Conservation (phyloP, 2,888 invertebrate genomes). For the Taenaris catops region DNA sequence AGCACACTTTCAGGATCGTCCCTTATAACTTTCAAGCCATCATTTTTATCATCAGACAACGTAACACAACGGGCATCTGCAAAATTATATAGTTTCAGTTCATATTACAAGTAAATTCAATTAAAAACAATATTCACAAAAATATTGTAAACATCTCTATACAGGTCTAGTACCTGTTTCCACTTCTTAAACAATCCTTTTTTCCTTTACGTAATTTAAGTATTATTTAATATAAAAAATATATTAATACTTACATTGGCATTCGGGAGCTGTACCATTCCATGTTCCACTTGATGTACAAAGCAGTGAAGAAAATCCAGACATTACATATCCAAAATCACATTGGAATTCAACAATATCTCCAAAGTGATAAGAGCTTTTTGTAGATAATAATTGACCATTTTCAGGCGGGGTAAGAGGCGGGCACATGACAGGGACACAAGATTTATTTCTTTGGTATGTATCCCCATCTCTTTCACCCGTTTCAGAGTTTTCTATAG, state of each 20-base stretch:
- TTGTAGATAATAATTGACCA: conserved; percentile 90
- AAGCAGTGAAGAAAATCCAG: conserved; percentile 90
- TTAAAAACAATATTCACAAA: no score
- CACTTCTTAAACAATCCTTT: no score
- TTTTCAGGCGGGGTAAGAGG: conserved; percentile 88
- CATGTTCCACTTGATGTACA: conserved; percentile 95
- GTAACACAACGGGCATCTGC: conserved; percentile 94
- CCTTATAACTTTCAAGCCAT: conserved; percentile 89
- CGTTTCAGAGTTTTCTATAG: conserved; percentile 89
- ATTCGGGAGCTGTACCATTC: conserved; percentile 96
- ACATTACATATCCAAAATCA: conserved; percentile 95
- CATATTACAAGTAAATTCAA: no score
- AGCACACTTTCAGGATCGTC: conserved; percentile 90
- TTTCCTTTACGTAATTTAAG: no score
- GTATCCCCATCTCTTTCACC: conserved; percentile 94
- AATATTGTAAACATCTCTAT: no score
- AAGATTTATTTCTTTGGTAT: conserved; percentile 95
- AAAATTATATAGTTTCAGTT: conserved; percentile 30
- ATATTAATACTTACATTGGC: conserved; percentile 86
- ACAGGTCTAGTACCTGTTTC: no score
- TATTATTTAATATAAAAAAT: no score
- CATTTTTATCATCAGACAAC: conserved; percentile 92
- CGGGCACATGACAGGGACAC: conserved; percentile 96
- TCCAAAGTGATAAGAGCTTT: conserved; percentile 91
- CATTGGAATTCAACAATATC: conserved; percentile 95